These are phyloP conservation scores for Morpho achilles DNA, from an alignment of 2,888 invertebrate genomes.

Conservation along the genomic window DNA sequence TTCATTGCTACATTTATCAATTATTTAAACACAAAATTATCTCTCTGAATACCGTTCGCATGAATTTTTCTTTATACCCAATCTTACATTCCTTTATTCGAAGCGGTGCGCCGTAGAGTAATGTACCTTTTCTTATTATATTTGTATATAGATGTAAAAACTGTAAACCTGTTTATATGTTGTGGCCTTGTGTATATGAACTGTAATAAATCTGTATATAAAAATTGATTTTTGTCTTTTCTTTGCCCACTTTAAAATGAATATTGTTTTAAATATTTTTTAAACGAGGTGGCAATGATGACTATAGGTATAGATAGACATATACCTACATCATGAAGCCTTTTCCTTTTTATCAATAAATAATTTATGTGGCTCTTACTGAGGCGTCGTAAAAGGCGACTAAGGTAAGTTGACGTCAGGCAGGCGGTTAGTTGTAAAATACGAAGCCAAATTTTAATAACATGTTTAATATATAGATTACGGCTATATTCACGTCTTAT, in stretches of 20 bases:
- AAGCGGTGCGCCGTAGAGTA: slow-evolving; percentile 27
- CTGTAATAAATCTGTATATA: slow-evolving; percentile 74
- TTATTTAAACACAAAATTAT: no score
- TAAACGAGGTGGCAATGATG: background rate
- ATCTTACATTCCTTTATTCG: slow-evolving; percentile 57
- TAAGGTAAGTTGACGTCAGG: no score
- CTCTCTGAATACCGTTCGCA: no score
- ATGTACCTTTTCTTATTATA: slow-evolving; percentile 27
- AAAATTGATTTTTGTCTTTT: slow-evolving; percentile 29
- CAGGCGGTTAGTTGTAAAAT: no score
- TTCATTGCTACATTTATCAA: no score
- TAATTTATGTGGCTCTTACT: no score
- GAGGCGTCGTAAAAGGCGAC: no score
- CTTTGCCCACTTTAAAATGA: background rate
- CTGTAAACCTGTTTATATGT: slow-evolving; percentile 61
- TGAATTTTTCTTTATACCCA: slow-evolving; percentile 30
- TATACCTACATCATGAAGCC: background rate
- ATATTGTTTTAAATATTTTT: no score
- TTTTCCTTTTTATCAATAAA: no score
- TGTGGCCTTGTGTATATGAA: slow-evolving; percentile 69
- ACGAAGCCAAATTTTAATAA: no score
- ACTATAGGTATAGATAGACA: background rate
- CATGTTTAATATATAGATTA: no score
- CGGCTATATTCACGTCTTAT: no score
- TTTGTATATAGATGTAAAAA: slow-evolving; percentile 58